A percentile compares a stretch with the other conserved stretches of the same genome.
phyloP scores from a whole-genome alignment of 2,113 vertebrate genomes.

The Paradoxurus hermaphroditus region DNA sequence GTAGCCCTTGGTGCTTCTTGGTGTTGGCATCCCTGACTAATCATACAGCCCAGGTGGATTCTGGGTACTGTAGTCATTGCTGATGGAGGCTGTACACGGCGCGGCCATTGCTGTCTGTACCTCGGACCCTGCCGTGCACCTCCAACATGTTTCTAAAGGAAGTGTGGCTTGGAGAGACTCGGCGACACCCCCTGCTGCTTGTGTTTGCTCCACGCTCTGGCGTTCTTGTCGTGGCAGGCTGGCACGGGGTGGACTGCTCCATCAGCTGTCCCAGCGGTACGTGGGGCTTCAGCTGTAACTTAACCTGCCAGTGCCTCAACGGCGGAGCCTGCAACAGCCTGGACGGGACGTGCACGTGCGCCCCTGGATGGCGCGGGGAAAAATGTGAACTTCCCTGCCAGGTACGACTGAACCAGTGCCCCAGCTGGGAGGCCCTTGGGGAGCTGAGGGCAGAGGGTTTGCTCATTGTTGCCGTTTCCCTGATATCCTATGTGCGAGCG shows the following conservation, averaged over 20 bases:
- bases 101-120: not conserved
- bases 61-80: conserved; percentile 47
- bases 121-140: not conserved
- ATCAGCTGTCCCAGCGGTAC: conserved; percentile 95
- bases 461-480: not conserved
- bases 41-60: not conserved
- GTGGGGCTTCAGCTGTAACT: conserved; percentile 95
- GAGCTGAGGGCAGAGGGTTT: not conserved
- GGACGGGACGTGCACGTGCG: conserved; percentile 92
- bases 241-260: conserved; percentile 97
- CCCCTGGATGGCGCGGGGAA: conserved; percentile 93
- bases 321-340: conserved; percentile 92
- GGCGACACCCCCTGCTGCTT: not conserved
- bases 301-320: conserved; percentile 91
- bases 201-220: not conserved
- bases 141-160: not conserved
- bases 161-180: not conserved
- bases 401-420: conserved; percentile 78
- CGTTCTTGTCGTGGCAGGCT: conserved; percentile 84
- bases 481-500: not conserved
- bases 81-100: not conserved
- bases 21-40: not conserved
- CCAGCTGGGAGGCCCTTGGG: not conserved
- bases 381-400: conserved; percentile 92
- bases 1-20: not conserved